Conservation (phyloP, 2,888 invertebrate species). For the Stenchaetothrips biformis region DNA sequence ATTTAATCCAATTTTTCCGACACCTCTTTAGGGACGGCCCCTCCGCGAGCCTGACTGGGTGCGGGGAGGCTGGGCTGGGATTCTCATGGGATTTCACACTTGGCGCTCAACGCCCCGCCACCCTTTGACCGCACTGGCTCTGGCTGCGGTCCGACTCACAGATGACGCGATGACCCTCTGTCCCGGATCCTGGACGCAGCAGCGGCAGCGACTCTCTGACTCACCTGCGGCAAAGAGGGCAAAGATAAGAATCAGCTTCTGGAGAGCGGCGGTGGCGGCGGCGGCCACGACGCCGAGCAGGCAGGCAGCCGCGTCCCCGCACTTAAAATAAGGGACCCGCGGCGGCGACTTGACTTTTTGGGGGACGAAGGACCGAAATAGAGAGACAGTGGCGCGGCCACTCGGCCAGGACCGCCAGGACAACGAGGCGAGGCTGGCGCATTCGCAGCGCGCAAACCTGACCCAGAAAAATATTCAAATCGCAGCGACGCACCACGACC, state of each 20-base stretch:
- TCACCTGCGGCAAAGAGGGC: background rate
- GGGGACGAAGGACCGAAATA: background rate
- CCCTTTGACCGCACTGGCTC: background rate
- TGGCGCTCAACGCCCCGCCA: background rate
- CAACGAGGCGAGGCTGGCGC: background rate
- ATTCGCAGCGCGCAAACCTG: background rate
- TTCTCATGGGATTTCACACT: too few relatives aligned
- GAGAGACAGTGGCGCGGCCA: too few relatives aligned
- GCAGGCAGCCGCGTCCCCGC: background rate
- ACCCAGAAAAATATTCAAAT: constrained; percentile 21
- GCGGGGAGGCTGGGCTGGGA: too few relatives aligned
- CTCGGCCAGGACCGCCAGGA: background rate
- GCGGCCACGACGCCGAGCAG: background rate
- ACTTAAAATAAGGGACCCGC: background rate
- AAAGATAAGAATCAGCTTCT: background rate
- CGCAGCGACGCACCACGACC: too few relatives aligned
- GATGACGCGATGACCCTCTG: background rate
- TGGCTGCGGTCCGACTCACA: background rate
- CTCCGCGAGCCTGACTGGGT: too few relatives aligned
- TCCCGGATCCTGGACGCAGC: background rate
- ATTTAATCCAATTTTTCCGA: too few relatives aligned
- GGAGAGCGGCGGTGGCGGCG: too few relatives aligned
- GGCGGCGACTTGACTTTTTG: background rate
- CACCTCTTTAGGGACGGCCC: too few relatives aligned
- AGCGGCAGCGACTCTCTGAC: background rate